A percentile compares a stretch with the other conserved stretches of the same genome.
These are phyloP conservation scores for Lutjanus erythropterus DNA, from an alignment of 2,113 vertebrate genomes.

Conservation along the genomic window DNA sequence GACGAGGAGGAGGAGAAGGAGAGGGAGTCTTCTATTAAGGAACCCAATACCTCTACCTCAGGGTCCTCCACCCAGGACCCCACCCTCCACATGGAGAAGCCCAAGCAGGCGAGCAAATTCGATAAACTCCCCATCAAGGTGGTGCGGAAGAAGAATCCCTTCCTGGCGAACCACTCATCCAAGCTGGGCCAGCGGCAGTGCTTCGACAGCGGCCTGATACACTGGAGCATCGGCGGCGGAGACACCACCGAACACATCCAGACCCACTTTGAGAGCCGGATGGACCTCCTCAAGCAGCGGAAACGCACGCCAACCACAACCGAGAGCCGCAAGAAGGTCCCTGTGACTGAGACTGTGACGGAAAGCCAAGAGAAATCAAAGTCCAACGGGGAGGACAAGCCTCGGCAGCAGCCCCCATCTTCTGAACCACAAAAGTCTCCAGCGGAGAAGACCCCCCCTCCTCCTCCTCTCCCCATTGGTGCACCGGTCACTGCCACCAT, in stretches of 20 bases:
- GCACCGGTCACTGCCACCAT: slow-evolving; percentile 89
- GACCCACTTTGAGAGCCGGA: slow-evolving; percentile 96
- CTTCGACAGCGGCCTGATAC: slow-evolving; percentile 95
- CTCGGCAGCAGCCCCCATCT: slow-evolving; percentile 50
- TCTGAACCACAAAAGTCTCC: slow-evolving; percentile 54
- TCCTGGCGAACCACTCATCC: slow-evolving; percentile 90
- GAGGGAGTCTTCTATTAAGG: slow-evolving; percentile 60
- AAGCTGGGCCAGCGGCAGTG: slow-evolving; percentile 93
- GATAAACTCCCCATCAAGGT: slow-evolving; percentile 97
- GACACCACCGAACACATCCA: slow-evolving; percentile 99
- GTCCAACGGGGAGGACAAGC: slow-evolving; percentile 61
- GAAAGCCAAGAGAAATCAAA: slow-evolving; percentile 82
- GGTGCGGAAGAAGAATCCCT: slow-evolving; percentile 93
- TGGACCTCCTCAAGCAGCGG: slow-evolving; percentile 85
- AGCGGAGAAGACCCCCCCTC: slow-evolving; percentile 28
- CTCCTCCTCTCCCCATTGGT: slow-evolving; percentile 57
- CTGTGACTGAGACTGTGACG: slow-evolving; percentile 66
- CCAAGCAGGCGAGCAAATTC: slow-evolving; percentile 93
- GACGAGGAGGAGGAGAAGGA: slow-evolving; percentile 71
- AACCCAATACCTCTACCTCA: slow-evolving; percentile 67
- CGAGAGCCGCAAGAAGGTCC: slow-evolving; percentile 82
- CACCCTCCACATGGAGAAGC: slow-evolving; percentile 85
- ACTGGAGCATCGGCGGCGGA: slow-evolving; percentile 97
- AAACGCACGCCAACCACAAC: slow-evolving; percentile 79
- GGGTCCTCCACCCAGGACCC: slow-evolving; percentile 70